phyloP scores from a whole-genome alignment of 64 coral and sea anemone species.

The Dendronephthya gigantea region DNA sequence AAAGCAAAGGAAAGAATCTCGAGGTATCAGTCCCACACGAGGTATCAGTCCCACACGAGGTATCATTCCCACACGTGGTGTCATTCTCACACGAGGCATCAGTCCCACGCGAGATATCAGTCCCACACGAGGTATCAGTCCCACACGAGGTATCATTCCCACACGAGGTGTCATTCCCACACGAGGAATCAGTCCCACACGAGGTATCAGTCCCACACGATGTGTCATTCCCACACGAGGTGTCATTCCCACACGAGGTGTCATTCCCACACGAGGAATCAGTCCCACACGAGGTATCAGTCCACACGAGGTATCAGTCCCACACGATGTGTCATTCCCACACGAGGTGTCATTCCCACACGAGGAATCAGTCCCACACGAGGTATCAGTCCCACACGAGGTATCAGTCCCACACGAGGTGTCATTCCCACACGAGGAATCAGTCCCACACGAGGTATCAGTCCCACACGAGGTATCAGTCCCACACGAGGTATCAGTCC shows the following conservation, averaged over 20 bases:
- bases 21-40: background rate
- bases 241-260: background rate
- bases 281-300: too few relatives aligned
- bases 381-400: background rate
- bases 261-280: background rate
- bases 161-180: background rate
- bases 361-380: background rate
- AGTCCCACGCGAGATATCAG: background rate
- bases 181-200: background rate
- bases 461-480: too few relatives aligned
- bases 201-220: background rate
- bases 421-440: background rate
- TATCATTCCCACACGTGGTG: background rate
- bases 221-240: too few relatives aligned
- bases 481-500: background rate
- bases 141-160: background rate
- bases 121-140: background rate
- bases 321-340: background rate
- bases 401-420: background rate
- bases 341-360: background rate
- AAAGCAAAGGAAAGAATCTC: background rate
- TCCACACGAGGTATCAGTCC: background rate
- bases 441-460: too few relatives aligned
- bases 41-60: too few relatives aligned
- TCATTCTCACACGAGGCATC: background rate